phyloP scores from a whole-genome alignment of 2,113 vertebrate genomes.

The Hoplias malabaricus region DNA sequence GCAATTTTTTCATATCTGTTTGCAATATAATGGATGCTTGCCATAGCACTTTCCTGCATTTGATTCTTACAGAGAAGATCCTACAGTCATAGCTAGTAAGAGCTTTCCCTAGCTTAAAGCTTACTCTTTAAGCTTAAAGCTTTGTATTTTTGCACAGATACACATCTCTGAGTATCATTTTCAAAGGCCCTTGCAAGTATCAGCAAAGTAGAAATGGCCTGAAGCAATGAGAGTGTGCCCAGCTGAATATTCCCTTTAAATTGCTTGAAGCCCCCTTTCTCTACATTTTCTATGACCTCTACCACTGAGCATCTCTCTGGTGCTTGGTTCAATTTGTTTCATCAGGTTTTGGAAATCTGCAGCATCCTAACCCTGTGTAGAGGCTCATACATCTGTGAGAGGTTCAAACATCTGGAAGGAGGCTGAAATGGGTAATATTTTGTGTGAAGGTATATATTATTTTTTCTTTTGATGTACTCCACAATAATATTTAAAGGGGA shows the following conservation, averaged over 20 bases:
- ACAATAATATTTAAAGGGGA: too few species aligned
- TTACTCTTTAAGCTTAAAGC: background rate
- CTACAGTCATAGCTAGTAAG: background rate
- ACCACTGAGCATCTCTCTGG: background rate
- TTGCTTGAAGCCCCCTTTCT: background rate
- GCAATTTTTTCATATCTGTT: background rate
- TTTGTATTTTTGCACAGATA: background rate
- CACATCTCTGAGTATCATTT: background rate
- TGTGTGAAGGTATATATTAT: too few species aligned
- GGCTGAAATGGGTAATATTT: too few species aligned
- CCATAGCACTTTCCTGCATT: background rate
- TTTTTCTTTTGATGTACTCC: too few species aligned
- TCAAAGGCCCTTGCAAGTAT: background rate
- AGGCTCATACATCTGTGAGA: too few species aligned
- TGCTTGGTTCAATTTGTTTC: slow-evolving; percentile 7
- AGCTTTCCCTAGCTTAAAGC: background rate
- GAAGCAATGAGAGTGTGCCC: background rate
- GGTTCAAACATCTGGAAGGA: too few species aligned
- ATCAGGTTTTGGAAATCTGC: background rate
- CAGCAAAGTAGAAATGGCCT: background rate
- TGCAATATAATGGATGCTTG: background rate
- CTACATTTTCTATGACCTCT: background rate
- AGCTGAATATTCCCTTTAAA: background rate
- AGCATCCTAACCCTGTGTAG: background rate
- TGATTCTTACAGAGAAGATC: background rate